These are phyloP conservation scores for Rhynchomys soricoides DNA, from an alignment of 2,113 vertebrate species.

Conservation along the genomic window DNA sequence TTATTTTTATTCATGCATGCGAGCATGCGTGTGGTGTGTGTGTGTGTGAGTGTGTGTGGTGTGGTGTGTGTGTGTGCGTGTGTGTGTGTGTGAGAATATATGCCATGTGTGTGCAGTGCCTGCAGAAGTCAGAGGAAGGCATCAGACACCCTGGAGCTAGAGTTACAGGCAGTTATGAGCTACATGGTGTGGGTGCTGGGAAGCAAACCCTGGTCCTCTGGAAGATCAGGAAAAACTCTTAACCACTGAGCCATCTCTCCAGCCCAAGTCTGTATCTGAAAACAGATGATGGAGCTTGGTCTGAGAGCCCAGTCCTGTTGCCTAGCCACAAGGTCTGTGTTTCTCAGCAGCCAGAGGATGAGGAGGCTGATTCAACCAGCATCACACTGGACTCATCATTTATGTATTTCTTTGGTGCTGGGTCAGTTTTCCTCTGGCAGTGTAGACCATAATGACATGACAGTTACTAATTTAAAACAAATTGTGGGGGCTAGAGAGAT, in stretches of 20 bases:
- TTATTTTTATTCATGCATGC: background rate
- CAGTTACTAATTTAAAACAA: background rate
- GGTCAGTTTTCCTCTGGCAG: background rate
- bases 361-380: background rate
- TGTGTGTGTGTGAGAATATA: background rate
- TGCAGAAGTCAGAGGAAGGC: background rate
- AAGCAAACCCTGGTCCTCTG: background rate
- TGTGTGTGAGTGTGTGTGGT: no score
- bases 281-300: background rate
- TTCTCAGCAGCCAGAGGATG: background rate
- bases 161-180: background rate
- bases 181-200: background rate
- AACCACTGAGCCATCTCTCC: background rate
- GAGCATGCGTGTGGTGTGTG: no score
- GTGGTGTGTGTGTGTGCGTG: background rate
- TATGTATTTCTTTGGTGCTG: conserved; percentile 25
- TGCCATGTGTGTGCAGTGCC: background rate
- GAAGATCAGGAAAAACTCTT: background rate
- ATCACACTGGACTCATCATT: background rate
- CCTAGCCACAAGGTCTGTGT: background rate
- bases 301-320: background rate
- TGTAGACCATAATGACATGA: background rate
- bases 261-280: background rate
- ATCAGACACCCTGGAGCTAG: background rate
- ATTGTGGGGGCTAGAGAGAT: background rate